Evolutionary conservation across 64 coral and sea anemone species (phyloP), one percentile per base, ranked within the genome.

Genomic region (Cladopsammia gracilis): DNA sequence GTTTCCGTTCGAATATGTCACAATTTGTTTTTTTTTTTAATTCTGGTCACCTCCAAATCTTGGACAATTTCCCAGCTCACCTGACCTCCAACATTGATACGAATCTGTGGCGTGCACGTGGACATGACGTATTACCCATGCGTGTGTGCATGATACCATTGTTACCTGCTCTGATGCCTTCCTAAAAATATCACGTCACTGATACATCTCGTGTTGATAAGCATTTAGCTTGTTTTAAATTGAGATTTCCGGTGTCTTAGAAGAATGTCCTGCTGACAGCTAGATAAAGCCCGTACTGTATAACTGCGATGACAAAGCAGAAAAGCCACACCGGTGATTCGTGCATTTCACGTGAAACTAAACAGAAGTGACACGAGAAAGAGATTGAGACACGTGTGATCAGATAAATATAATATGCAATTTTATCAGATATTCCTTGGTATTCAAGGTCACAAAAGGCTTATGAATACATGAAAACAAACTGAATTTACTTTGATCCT

Each of bases 1-100:
- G 3, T 44, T 59, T 79, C 4, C 54, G 54, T 59, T 34, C 3
- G 12, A 8, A 22, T 7, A 2, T 34, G 34, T 34, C 34, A 34
- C 34, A 34, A 34, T 34, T 34, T 34, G n/a, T n/a, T 64, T 15
- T 64, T 13, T 13, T 16, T 64, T 23, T 69, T 64, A 3, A 25
- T 34, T 3, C 1, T 6, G 26, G 16, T 83, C 25, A 46, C 25
- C 25, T 16, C 10, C 19, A 50, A 22, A 50, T 7, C 46, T 84
- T 84, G 80, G 80, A 67, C 80, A 64, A 18, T 7, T 64, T 83
- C 59, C 79, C 34, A 65, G 79, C 16, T 47, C 19, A 1, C 44
- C 47, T 68, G 80, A 84, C 80, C 80, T 50, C 15, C 45, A 48
- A 64, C 62, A n/a, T 64, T 64, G 79, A 82, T 42, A 34, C 34